These are phyloP conservation scores for Magallana nippona DNA, from an alignment of 2,888 invertebrate species.

Conservation along the genomic window DNA sequence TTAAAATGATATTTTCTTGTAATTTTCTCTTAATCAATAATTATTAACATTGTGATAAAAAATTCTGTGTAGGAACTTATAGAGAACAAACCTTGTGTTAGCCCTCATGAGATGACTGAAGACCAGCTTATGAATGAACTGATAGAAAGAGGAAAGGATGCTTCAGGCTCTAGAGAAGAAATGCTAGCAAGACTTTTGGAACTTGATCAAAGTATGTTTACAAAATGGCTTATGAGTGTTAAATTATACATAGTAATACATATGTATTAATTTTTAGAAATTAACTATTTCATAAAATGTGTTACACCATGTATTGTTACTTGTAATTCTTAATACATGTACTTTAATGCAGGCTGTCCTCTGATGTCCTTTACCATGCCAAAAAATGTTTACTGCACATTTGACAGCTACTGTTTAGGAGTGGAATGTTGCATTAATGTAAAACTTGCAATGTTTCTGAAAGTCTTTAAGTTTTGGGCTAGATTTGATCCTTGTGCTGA, in stretches of 20 bases:
- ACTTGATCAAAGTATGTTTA: constrained; percentile 57
- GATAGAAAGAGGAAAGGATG: constrained; percentile 54
- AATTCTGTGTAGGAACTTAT: constrained; percentile 56
- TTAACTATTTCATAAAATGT: not conserved
- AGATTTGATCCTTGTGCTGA: constrained; percentile 60
- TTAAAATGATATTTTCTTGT: too few species aligned
- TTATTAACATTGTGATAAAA: not conserved
- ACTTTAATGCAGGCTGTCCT: constrained; percentile 63
- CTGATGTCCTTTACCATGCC: constrained; percentile 60
- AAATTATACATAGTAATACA: too few species aligned
- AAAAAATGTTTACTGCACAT: constrained; percentile 62
- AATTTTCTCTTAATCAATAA: too few species aligned
- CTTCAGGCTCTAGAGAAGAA: constrained; percentile 55
- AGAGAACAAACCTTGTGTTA: constrained; percentile 62
- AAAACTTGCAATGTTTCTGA: constrained; percentile 65
- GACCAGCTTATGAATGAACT: constrained; percentile 61
- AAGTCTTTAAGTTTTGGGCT: constrained; percentile 64
- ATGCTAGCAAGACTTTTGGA: constrained; percentile 54
- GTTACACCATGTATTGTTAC: not conserved
- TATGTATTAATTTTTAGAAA: too few species aligned
- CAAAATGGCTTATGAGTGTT: not conserved
- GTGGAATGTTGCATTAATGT: constrained; percentile 69
- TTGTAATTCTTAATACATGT: not conserved
- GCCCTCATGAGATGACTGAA: constrained; percentile 66
- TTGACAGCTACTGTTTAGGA: constrained; percentile 67